Evolutionary conservation across 2,888 invertebrate genomes (phyloP), one percentile per base, ranked within the genome.

Genomic region (Crossocerus cetratus): DNA sequence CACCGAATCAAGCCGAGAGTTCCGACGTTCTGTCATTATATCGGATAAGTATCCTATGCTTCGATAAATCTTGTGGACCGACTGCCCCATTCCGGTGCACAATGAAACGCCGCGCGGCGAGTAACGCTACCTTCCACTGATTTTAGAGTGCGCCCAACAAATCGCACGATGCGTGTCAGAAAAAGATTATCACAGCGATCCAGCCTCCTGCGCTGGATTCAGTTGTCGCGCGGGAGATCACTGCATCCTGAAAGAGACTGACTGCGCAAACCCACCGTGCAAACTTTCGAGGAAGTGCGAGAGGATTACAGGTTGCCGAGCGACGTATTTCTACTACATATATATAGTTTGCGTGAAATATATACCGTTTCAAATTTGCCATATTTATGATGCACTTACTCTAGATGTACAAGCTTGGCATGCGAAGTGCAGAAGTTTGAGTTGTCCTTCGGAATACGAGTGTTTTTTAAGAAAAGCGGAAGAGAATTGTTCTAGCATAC

Each of bases 371-470:
- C 2, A 32, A 32, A 32, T 32, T 4, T 32, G 11, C 8, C 11
- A 5, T 32, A 32, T 32, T 32, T 32, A 32, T 32, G 32, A 32
- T 32, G 11, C 5, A 8, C 5, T 32, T 32, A 32, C 11, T 32
- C 2, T 58, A 88, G 88, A 87, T n/a, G 83, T 82, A 5, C 61
- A 76, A 4, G 63, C 5, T 18, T 88, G 85, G 87, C 75, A 83
- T 20, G 74, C 75, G 1, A 65, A 69, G 55, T 88, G 88, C 60
- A 83, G 76, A 73, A 62, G 20, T 58, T 57, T 86, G 4, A 85
- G 86, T 13, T 88, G 88, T 66, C 72, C 76, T 1, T 88, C 88
- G 0, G 82, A 87, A 56, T 75, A 83, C 54, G 85, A 88, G 22
- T 88, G 88, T 60, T 88, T 88, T 18, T 64, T 88, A 3, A 78